phyloP scores from a whole-genome alignment of 2,113 vertebrate species.

The Macrotis lagotis region DNA sequence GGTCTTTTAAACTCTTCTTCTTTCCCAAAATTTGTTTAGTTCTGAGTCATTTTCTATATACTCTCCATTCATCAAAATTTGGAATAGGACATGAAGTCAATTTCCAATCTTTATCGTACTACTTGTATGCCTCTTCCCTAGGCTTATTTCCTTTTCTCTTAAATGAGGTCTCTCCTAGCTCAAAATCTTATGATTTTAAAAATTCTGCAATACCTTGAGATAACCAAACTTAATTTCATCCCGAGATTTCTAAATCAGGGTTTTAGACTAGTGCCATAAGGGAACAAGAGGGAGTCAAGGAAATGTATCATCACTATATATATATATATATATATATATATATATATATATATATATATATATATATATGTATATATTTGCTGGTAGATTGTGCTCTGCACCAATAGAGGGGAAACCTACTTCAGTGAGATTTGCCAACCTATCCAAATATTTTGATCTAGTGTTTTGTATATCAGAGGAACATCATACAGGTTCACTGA shows the following conservation, averaged over 20 bases:
- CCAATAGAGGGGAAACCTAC: background rate
- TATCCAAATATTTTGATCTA: background rate
- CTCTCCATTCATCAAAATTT: background rate
- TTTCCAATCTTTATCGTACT: background rate
- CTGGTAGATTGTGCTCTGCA: background rate
- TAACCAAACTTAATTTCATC: background rate
- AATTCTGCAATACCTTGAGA: background rate
- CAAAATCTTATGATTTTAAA: background rate
- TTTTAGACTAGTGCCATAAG: background rate
- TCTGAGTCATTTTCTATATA: background rate
- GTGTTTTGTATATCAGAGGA: background rate
- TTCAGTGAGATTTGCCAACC: background rate
- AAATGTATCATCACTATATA: background rate
- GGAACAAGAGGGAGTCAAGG: background rate
- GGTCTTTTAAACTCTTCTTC: background rate
- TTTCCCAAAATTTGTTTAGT: background rate
- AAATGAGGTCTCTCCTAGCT: background rate
- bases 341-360: background rate
- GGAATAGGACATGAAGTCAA: background rate
- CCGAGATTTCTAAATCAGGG: background rate
- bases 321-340: background rate
- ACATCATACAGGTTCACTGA: background rate
- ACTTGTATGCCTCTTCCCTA: background rate
- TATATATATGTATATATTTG: background rate
- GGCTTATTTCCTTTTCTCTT: background rate